Percentiles rank a stretch among this genome's conserved stretches.
Conservation (phyloP, 2,113 vertebrate species). For the Takifugu flavidus region DNA sequence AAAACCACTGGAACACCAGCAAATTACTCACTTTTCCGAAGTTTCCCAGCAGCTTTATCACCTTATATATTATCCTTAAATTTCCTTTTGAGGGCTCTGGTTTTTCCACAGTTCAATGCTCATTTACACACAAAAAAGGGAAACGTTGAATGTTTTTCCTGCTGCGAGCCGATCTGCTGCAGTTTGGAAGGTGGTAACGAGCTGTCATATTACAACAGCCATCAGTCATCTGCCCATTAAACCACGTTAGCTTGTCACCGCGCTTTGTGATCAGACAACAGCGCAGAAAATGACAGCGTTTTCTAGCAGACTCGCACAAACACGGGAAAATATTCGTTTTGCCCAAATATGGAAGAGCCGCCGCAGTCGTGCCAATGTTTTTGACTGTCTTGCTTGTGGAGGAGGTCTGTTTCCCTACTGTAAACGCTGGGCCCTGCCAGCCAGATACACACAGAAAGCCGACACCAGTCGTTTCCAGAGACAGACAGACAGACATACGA, state of each 20-base stretch:
- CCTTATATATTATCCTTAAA: slow-evolving; percentile 25
- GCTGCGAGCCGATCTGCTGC: slow-evolving; percentile 35
- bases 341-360: background rate
- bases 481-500: slow-evolving; percentile 4
- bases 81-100: slow-evolving; percentile 6
- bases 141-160: slow-evolving; percentile 26
- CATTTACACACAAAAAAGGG: slow-evolving; percentile 32
- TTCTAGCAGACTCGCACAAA: background rate
- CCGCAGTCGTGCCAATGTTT: slow-evolving; percentile 4
- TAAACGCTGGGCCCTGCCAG: slow-evolving; percentile 34
- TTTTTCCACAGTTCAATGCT: slow-evolving; percentile 16
- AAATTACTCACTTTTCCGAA: background rate
- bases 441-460: slow-evolving; percentile 48
- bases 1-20: background rate
- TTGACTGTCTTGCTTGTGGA: slow-evolving; percentile 17
- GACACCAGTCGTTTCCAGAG: slow-evolving; percentile 48
- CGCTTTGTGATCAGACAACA: slow-evolving; percentile 25
- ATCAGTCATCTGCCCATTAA: slow-evolving; percentile 64
- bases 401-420: background rate
- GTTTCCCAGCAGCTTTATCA: slow-evolving; percentile 26
- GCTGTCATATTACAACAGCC: slow-evolving; percentile 51
- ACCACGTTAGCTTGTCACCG: slow-evolving; percentile 42
- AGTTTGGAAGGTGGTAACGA: slow-evolving; percentile 61
- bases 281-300: slow-evolving; percentile 12
- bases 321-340: background rate